A percentile compares a stretch with the other conserved stretches of the same genome.
Conservation (phyloP, 2,113 vertebrate species). For the Ptilonorhynchus violaceus region DNA sequence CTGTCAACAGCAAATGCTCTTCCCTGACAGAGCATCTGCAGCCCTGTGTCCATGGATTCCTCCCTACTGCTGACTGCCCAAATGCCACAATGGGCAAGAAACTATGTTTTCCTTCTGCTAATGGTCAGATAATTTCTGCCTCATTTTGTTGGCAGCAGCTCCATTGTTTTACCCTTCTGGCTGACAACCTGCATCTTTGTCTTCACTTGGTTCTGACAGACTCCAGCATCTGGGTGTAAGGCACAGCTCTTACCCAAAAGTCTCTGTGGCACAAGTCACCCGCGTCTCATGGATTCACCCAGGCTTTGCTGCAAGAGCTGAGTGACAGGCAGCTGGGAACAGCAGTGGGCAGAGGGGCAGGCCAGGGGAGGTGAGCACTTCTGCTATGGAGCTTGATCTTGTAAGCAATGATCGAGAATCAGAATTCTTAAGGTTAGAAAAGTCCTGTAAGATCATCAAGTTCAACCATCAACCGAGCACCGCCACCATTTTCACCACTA, state of each 20-base stretch:
- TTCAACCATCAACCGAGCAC: neutral
- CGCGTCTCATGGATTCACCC: neutral
- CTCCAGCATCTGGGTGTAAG: neutral
- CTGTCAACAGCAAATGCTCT: neutral
- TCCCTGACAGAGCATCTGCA: neutral
- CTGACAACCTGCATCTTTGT: neutral
- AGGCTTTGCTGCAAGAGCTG: neutral
- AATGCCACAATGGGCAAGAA: neutral
- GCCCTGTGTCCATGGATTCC: neutral
- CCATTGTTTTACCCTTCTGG: neutral
- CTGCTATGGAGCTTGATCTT: neutral
- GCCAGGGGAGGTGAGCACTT: neutral
- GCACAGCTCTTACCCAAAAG: neutral
- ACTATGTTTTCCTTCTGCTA: neutral
- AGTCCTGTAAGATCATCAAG: neutral
- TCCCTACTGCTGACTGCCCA: rapidly evolving
- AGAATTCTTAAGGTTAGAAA: neutral
- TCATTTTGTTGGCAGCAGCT: neutral
- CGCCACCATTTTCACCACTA: neutral
- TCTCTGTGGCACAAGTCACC: neutral
- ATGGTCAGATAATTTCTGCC: neutral
- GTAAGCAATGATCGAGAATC: neutral
- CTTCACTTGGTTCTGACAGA: neutral
- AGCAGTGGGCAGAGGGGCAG: neutral
- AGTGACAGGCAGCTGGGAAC: neutral